Evolutionary conservation across 2,797 vertebrate genomes (phyloP).

Genomic region (Scleropages formosus): DNA sequence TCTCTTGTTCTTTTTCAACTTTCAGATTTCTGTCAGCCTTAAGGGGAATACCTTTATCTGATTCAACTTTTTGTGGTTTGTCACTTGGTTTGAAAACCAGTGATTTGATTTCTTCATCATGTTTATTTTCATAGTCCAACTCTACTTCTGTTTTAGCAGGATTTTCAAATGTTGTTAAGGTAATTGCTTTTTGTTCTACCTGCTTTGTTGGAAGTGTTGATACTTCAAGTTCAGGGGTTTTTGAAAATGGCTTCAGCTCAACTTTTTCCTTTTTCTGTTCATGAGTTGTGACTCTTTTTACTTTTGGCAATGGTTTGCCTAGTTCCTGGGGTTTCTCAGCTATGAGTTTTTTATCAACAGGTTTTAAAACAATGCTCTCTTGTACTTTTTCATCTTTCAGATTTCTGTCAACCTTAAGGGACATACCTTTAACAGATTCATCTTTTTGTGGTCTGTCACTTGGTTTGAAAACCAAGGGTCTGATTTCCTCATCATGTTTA

Average conservation of each 20-base stretch:
- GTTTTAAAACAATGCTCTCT: conserved; percentile 48
- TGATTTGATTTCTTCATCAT: conserved; percentile 50
- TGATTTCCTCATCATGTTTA: conserved; percentile 51
- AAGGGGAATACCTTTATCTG: conserved; percentile 45
- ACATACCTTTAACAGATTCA: conserved; percentile 49
- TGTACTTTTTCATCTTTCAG: conserved; percentile 51
- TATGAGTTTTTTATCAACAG: conserved; percentile 51
- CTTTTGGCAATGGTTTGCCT: conserved; percentile 52
- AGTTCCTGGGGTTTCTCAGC: conserved; percentile 55
- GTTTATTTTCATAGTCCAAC: conserved; percentile 46
- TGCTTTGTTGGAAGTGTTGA: conserved; percentile 61
- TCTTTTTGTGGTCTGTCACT: conserved; percentile 54
- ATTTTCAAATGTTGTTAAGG: conserved; percentile 72
- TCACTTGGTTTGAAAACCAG: conserved; percentile 58
- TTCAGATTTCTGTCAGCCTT: conserved; percentile 45
- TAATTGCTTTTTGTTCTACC: conserved; percentile 60
- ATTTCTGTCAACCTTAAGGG: conserved; percentile 45
- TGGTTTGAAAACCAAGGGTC: conserved; percentile 56
- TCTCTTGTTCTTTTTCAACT: conserved; percentile 51
- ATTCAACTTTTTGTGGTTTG: conserved; percentile 52
- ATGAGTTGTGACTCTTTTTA: conserved; percentile 50
- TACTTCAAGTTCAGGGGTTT: conserved; percentile 49
- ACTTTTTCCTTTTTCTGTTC: conserved; percentile 61
- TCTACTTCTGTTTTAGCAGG: conserved; percentile 46
- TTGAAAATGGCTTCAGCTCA: conserved; percentile 64